Evolutionary conservation across 2,797 vertebrate species (phyloP).

Genomic region (Momotus momota): DNA sequence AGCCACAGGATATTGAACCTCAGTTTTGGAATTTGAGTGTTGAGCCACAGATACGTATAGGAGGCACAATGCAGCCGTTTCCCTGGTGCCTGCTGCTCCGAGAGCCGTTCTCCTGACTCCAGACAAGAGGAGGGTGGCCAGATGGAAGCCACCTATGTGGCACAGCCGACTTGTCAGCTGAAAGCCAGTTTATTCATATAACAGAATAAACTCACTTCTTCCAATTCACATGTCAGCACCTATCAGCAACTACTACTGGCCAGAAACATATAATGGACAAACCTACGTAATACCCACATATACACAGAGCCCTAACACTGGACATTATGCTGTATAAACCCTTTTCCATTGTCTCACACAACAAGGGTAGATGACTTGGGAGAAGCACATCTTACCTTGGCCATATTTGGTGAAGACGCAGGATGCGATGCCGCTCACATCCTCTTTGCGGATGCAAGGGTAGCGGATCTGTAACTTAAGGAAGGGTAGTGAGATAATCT

Average conservation of each 20-base stretch:
- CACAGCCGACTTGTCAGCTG: background rate
- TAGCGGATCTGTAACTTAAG: slow-evolving; percentile 95
- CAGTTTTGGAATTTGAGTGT: background rate
- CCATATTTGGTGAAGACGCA: slow-evolving; percentile 97
- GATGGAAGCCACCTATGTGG: background rate
- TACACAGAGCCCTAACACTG: background rate
- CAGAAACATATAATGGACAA: background rate
- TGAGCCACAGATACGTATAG: background rate
- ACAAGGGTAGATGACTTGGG: background rate
- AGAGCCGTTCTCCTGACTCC: background rate
- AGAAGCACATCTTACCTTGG: slow-evolving; percentile 80
- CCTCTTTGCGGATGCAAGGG: slow-evolving; percentile 94
- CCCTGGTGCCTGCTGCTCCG: background rate
- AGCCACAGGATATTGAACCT: background rate
- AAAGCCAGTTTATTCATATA: background rate
- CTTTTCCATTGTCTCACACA: background rate
- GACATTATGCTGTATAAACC: background rate
- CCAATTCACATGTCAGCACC: background rate
- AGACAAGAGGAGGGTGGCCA: background rate
- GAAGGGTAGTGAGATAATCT: slow-evolving; percentile 91
- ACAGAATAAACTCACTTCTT: background rate
- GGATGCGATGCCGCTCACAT: slow-evolving; percentile 96
- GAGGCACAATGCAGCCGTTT: background rate
- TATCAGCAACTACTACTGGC: background rate
- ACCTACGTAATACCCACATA: background rate